Evolutionary conservation across 2,888 invertebrate species (phyloP).

Genomic region (Chrysodeixis includens): DNA sequence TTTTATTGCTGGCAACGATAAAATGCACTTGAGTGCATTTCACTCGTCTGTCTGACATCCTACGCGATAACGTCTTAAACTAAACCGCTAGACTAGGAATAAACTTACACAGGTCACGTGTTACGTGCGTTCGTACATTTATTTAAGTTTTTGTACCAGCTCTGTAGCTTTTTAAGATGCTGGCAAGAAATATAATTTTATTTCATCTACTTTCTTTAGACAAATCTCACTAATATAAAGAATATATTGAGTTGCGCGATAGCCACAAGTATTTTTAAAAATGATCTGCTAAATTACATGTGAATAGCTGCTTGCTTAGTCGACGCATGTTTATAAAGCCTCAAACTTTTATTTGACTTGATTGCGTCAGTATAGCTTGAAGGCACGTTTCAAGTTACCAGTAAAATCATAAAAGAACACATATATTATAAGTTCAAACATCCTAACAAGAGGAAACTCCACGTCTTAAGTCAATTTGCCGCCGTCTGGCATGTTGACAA

Average conservation of each 20-base stretch:
- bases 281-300: not conserved
- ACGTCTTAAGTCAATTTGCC: not conserved
- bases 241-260: no score
- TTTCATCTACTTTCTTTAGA: no score
- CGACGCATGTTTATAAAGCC: no score
- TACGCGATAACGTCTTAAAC: conserved; percentile 33
- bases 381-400: conserved; percentile 23
- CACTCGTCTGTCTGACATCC: conserved; percentile 25
- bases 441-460: not conserved
- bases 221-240: no score
- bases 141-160: not conserved
- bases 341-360: conserved; percentile 5
- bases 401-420: conserved; percentile 20
- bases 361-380: conserved; percentile 24
- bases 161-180: no score
- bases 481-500: not conserved
- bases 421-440: conserved; percentile 3
- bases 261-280: not conserved
- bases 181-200: no score
- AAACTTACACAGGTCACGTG: conserved; percentile 2
- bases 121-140: conserved; percentile 2
- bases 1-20: conserved; percentile 45
- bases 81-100: conserved; percentile 17
- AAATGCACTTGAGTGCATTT: conserved; percentile 46
- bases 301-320: no score